A percentile compares a stretch with the other conserved stretches of the same genome.
phyloP scores from a whole-genome alignment of 2,797 vertebrate species.

The Distichodus sexfasciatus region DNA sequence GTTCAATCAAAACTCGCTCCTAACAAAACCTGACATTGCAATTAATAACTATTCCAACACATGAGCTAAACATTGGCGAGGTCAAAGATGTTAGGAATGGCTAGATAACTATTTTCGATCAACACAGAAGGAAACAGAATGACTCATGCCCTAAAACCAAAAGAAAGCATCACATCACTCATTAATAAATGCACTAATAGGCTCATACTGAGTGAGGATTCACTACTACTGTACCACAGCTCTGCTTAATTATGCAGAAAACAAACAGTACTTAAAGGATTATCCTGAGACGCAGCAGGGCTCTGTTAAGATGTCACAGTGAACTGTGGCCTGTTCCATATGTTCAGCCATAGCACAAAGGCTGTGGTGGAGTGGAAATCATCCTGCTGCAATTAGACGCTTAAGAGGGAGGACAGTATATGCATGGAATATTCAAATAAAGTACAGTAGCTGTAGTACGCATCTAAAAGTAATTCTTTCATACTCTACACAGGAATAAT shows the following conservation, averaged over 20 bases:
- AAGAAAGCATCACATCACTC: neutral
- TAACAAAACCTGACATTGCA: too few relatives aligned
- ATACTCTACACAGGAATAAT: neutral
- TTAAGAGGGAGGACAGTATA: neutral
- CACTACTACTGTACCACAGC: neutral
- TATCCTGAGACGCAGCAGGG: constrained; percentile 44
- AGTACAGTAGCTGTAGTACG: neutral
- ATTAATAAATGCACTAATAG: neutral
- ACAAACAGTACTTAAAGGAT: constrained; percentile 52
- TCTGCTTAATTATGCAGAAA: constrained; percentile 54
- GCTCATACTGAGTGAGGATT: constrained; percentile 4
- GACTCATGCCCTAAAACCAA: neutral
- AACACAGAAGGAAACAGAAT: neutral
- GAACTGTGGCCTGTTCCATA: constrained; percentile 11
- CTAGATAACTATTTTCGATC: too few relatives aligned
- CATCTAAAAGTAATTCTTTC: neutral
- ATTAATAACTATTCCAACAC: too few relatives aligned
- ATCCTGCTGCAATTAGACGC: neutral
- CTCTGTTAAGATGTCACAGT: constrained; percentile 39
- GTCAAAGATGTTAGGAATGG: too few relatives aligned
- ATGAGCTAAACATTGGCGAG: too few relatives aligned
- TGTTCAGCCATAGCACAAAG: constrained; percentile 24
- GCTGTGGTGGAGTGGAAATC: constrained; percentile 11
- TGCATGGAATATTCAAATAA: neutral
- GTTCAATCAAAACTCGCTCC: too few relatives aligned